Evolutionary conservation across 2,113 vertebrate species (phyloP).

Genomic region (Cyanocitta stelleri): DNA sequence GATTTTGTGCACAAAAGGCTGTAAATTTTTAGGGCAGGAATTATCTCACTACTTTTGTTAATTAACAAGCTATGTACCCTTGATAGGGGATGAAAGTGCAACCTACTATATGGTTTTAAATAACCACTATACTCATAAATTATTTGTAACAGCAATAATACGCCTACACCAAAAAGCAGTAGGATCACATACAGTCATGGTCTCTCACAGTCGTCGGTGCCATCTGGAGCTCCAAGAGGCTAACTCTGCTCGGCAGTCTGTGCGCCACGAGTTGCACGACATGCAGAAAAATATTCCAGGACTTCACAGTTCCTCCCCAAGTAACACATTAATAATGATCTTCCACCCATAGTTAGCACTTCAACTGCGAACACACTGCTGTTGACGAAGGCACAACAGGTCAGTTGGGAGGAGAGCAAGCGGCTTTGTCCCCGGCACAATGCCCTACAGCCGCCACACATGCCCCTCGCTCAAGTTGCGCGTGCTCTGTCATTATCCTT

Average conservation of each 20-base stretch:
- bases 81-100: background rate
- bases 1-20: conserved; percentile 13
- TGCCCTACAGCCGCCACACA: background rate
- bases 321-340: background rate
- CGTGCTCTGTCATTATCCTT: background rate
- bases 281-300: background rate
- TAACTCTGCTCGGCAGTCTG: background rate
- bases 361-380: background rate
- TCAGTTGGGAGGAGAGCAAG: background rate
- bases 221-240: background rate
- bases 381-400: background rate
- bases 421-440: background rate
- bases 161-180: conserved; percentile 13
- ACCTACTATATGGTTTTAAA: conserved; percentile 42
- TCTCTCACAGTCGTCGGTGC: background rate
- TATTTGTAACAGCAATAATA: conserved; percentile 47
- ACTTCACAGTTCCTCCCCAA: background rate
- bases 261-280: background rate
- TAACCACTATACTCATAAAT: conserved; percentile 28
- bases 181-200: background rate
- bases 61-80: conserved; percentile 9
- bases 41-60: background rate
- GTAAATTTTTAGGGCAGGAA: conserved; percentile 18
- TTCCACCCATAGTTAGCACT: background rate
- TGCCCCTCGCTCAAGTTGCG: background rate